Base-by-base conservation (phyloP, 2,888 invertebrate genomes). In the Lampropteryx suffumata region DNA sequence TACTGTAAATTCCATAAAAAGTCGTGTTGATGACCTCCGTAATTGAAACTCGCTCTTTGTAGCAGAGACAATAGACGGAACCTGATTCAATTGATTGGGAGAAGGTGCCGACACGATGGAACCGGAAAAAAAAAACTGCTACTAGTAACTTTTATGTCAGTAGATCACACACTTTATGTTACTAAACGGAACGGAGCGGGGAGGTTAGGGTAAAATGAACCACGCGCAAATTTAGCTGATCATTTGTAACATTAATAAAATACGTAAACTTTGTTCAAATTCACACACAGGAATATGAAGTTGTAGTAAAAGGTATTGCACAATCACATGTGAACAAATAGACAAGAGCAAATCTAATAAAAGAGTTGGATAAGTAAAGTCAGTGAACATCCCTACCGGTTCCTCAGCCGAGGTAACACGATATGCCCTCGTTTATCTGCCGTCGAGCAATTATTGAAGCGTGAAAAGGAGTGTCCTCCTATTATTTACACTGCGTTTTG, bases 361-460 rank as follows among this genome's bases (percentile, higher is more conserved):
- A 84, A 82, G 83, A 84, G 81, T 84, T 84, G 73, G 65, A 71
- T 69, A 71, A 67, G 64, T 66, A 52, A 70, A 75, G 73, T 77
- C 52, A 47, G 41, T 70, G 64, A 65, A 67, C 77, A 74, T 72
- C 78, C 77, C 75, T 71, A 64, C 70, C 70, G 73, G 81, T 75
- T 77, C 74, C 77, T 78, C 61, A 33, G 46, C 14, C 34, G 33
- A 43, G 48, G 90, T 83, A 90, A 91, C 79, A 55, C 67, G 84
- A 91, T 79, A 82, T 77, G 65, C 67, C 69, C 76, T 75, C 88
- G 85, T 86, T 90, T 90, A 90, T 91, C 90, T 87, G 85, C 86
- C 76, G 84, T 85, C 86, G 83, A 89, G 85, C 88, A 91, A 90
- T 91, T 90, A 90, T 88, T 90, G 91, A 90, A 89, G 91, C 91